Base-by-base conservation (phyloP, 2,888 invertebrate species). In the Seira sanloemensis region DNA sequence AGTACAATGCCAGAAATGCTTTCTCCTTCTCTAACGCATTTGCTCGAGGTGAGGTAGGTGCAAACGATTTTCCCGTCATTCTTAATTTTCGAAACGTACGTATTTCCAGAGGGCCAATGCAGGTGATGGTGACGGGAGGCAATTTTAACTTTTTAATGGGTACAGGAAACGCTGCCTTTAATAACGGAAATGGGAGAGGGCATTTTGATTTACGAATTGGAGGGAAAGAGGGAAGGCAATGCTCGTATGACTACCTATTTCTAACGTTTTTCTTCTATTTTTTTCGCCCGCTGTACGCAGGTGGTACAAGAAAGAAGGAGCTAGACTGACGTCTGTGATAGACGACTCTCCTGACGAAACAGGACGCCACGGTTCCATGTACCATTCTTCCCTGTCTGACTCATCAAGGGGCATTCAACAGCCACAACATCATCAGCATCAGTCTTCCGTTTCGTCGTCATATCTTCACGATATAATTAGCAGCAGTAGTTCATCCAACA, bases 241-340 rank as follows among this genome's bases (percentile, higher is more conserved):
- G n/a, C n/a, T n/a, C n/a, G n/a, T n/a, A n/a, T n/a, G n/a, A n/a
- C n/a, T n/a, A n/a, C n/a, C n/a, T n/a, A n/a, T n/a, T n/a, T n/a
- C n/a, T n/a, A n/a, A 46, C 46, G 12, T 9, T 46, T 12, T 9
- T 9, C 12, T 46, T 46, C 12, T 5, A 46, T 9, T 46, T 46
- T 46, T 46, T 46, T 46, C 12, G 5, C 46, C 12, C 46, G 46
- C 12, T 12, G 46, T 46, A 46, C 68, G 21, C 78, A 88, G 88
- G 76, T 88, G 88, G 88, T 86, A 78, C 72, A 87, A 86, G 72
- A 86, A 85, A 73, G 88, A 88, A 62, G 88, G 87, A 58, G 58
- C 62, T 58, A 80, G 85, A 72, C 84, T 87, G 68, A 84, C 83
- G 58, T 81, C 86, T 78, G 85, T 88, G 85, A 86, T 86, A 85